phyloP scores from a whole-genome alignment of 1,140 invertebrate species.

The Ostrea edulis region DNA sequence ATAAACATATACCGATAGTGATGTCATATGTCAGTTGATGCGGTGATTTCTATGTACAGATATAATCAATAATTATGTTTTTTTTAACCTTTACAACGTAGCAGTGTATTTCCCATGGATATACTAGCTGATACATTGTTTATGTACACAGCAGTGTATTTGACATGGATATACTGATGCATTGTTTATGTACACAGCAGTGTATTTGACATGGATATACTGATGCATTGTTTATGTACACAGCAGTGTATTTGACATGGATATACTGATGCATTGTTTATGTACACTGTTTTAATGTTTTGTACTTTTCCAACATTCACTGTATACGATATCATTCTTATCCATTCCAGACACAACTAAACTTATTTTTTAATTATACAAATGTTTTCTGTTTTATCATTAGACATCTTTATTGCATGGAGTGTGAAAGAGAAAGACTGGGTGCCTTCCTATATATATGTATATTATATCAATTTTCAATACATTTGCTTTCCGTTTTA shows the following conservation, averaged over 20 bases:
- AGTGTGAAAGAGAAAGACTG: neutral
- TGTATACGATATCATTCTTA: neutral
- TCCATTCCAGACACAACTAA: slow-evolving; percentile 25
- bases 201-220: neutral
- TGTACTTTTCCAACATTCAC: neutral
- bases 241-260: neutral
- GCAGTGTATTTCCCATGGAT: neutral
- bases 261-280: neutral
- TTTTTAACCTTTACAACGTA: neutral
- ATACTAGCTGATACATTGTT: neutral
- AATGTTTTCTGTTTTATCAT: neutral
- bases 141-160: neutral
- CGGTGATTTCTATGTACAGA: neutral
- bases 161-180: neutral
- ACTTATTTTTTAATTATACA: neutral
- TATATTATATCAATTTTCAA: neutral
- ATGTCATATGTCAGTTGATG: neutral
- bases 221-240: no score
- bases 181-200: neutral
- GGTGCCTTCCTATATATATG: neutral
- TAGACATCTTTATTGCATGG: neutral
- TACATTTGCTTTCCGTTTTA: no score
- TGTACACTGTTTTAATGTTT: neutral
- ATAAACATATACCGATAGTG: neutral
- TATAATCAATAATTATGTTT: neutral